A percentile compares a stretch with the other conserved stretches of the same genome.
Evolutionary conservation across 2,888 invertebrate genomes (phyloP).

Genomic region (Neoaliturus tenellus): DNA sequence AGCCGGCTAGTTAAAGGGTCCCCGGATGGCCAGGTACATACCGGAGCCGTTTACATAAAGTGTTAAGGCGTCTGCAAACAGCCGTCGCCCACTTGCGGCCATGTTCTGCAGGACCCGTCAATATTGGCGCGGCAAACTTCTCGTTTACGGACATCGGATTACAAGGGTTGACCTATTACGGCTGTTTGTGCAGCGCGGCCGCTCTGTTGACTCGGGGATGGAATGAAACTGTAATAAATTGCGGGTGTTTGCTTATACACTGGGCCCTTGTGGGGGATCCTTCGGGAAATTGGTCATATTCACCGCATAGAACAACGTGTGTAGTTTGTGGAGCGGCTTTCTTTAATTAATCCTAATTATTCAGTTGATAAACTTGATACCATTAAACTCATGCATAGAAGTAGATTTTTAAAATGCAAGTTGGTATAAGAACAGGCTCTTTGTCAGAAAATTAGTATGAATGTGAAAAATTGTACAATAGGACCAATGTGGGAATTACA

Average conservation of each 20-base stretch:
- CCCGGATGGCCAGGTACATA: neutral
- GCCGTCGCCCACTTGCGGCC: conserved; percentile 11
- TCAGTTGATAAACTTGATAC: no score
- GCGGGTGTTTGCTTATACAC: neutral
- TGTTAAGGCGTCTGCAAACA: conserved; percentile 13
- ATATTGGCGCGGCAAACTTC: conserved; percentile 21
- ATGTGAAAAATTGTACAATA: no score
- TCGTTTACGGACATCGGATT: conserved; percentile 26
- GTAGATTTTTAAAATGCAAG: no score
- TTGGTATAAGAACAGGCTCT: no score
- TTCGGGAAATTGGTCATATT: no score
- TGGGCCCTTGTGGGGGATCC: neutral
- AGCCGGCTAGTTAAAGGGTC: neutral
- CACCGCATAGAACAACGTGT: no score
- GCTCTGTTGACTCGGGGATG: neutral
- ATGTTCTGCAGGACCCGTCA: neutral
- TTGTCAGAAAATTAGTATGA: no score
- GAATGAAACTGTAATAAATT: conserved; percentile 24
- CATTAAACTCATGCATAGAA: no score
- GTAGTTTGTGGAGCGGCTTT: no score
- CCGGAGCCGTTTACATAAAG: neutral
- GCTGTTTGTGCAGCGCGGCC: neutral
- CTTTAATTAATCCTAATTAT: no score
- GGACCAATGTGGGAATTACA: no score
- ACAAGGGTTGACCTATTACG: conserved; percentile 46